Base-by-base conservation (phyloP, 2,888 invertebrate genomes). In the Lasioglossum calceatum region DNA sequence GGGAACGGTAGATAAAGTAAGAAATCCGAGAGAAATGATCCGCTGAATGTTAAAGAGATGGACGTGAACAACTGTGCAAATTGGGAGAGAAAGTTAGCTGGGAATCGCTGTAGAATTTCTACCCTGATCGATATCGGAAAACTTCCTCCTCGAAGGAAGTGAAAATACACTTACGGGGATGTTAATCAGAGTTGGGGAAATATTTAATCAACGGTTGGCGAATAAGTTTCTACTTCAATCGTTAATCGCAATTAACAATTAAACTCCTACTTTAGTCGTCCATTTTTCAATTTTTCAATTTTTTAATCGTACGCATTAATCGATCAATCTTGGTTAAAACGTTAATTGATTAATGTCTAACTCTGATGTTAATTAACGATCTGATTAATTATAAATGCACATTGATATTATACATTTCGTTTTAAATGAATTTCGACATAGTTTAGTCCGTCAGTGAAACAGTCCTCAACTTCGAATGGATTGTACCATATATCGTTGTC, bases 21-120 rank as follows among this genome's bases (percentile, higher is more conserved):
- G 36, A 70, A 16, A 70, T 32, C 19, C 36, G 39, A 70, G 70
- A 4, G 39, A 70, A 70, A 19, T 19, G 67, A 67, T 36, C 67
- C 67, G 67, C 67, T 67, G 67, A 67, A 67, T 67, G 32, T 67
- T 67, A 36, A 36, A 32, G 67, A 67, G 67, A 67, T 19, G 36
- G 67, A 23, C 4, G 36, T 36, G 67, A 67, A 67, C 36, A 32
- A 67, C 67, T 67, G 36, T 36, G 67, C 19, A 67, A 67, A 67
- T 67, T 19, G 32, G 19, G 7, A 67, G 36, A 67, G 32, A 36
- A 67, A 67, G 36, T 67, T 36, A 67, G 67, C 16, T 23, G 32
- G 19, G 36, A 36, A 10, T 67, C 36, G 67, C 19, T 3, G 67
- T 36, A 36, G 19, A 67, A 36, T 67, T 67, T 32, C 67, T 67